Conservation (phyloP, 2,113 vertebrate genomes). For the Tragulus kanchil region DNA sequence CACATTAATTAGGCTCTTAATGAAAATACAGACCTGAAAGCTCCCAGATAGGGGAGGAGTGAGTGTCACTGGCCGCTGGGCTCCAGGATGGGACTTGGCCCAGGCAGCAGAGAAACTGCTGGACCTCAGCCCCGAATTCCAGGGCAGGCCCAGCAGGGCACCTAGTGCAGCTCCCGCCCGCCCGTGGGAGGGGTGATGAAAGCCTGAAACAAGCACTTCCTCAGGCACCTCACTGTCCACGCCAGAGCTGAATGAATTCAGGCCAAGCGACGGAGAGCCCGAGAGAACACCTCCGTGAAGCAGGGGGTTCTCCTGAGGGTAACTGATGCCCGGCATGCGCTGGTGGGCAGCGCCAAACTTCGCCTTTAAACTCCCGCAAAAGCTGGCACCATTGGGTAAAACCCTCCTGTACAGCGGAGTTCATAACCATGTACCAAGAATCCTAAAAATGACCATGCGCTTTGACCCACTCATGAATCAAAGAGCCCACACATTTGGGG, state of each 20-base stretch:
- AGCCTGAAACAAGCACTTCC: background rate
- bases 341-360: background rate
- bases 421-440: conserved; percentile 24
- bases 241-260: background rate
- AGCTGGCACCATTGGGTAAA: background rate
- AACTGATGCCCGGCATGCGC: background rate
- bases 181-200: background rate
- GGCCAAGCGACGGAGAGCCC: background rate
- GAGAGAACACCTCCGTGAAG: background rate
- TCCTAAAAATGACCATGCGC: conserved; percentile 46
- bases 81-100: background rate
- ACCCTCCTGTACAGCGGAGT: background rate
- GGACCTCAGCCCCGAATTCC: background rate
- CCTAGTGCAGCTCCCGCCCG: background rate
- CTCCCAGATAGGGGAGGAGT: background rate
- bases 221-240: background rate
- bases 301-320: no score
- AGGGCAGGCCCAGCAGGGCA: background rate
- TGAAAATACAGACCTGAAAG: background rate
- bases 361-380: background rate
- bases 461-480: conserved; percentile 22
- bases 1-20: conserved; percentile 37
- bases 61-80: background rate
- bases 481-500: conserved; percentile 19
- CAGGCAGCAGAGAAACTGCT: background rate